Percentiles rank a stretch among this genome's conserved stretches.
Evolutionary conservation across 2,113 vertebrate species (phyloP).

Genomic region (Pygoscelis antarcticus): DNA sequence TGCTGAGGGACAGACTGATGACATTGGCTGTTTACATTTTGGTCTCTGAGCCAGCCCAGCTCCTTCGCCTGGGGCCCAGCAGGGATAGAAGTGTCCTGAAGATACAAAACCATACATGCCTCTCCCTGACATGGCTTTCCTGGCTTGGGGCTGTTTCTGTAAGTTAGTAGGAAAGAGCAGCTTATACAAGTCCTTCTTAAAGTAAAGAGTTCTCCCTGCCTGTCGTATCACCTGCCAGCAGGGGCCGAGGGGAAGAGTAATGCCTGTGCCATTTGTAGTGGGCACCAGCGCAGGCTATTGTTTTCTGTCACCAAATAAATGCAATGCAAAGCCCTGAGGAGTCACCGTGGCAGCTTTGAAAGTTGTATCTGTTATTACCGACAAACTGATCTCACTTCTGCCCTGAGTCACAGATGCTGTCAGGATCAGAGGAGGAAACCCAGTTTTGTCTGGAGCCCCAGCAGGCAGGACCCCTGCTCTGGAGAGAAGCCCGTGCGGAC

Average conservation of each 20-base stretch:
- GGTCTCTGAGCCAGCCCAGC: not conserved
- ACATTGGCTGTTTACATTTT: not conserved
- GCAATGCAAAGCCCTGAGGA: not conserved
- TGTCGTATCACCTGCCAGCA: not conserved
- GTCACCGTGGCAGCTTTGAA: not conserved
- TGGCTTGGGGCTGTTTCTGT: not conserved
- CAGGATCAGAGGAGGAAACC: not conserved
- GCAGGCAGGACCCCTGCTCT: not conserved
- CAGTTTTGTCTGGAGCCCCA: not conserved
- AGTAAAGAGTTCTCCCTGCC: not conserved
- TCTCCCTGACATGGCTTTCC: not conserved
- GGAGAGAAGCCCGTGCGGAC: not conserved
- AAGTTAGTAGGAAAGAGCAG: not conserved
- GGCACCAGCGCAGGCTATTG: not conserved
- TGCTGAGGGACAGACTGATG: not conserved
- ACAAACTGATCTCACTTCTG: not conserved
- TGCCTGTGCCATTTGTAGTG: not conserved
- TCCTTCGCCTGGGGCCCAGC: not conserved
- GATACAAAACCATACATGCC: not conserved
- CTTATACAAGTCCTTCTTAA: not conserved
- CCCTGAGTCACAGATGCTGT: not conserved
- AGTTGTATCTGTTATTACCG: not conserved
- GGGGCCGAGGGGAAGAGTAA: not conserved
- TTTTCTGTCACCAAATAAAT: not conserved
- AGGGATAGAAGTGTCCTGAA: not conserved